Conservation (phyloP, 2,797 vertebrate species). For the Numenius phaeopus region DNA sequence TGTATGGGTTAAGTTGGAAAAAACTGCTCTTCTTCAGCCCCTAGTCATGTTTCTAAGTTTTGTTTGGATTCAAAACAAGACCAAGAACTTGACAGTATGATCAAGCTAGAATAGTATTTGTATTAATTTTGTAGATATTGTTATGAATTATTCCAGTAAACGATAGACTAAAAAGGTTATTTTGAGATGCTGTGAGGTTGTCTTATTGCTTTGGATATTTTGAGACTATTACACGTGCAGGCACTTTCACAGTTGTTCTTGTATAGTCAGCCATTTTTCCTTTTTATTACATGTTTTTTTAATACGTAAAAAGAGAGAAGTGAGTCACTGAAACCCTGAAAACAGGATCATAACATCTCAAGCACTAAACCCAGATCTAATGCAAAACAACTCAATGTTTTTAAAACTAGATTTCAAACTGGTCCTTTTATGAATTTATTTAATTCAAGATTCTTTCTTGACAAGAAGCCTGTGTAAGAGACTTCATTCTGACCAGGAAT, state of each 20-base stretch:
- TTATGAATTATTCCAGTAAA: background rate
- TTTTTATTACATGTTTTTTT: background rate
- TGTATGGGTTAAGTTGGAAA: background rate
- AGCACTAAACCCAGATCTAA: background rate
- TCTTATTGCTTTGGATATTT: background rate
- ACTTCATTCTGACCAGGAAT: background rate
- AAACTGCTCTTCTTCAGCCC: background rate
- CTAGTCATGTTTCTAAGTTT: background rate
- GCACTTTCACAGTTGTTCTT: background rate
- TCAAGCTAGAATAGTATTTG: background rate
- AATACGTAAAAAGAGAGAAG: background rate
- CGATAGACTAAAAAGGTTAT: background rate
- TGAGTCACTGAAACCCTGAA: background rate
- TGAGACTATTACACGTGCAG: background rate
- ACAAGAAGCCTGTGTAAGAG: background rate
- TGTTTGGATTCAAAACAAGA: background rate
- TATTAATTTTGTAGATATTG: background rate
- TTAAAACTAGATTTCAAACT: background rate
- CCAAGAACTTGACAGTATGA: background rate
- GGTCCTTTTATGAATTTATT: background rate
- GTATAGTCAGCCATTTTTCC: background rate
- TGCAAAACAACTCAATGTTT: background rate
- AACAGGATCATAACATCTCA: background rate
- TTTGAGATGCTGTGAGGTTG: background rate
- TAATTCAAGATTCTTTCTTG: background rate